phyloP scores from a whole-genome alignment of 2,113 vertebrate genomes.

The Ceyx cyanopectus region DNA sequence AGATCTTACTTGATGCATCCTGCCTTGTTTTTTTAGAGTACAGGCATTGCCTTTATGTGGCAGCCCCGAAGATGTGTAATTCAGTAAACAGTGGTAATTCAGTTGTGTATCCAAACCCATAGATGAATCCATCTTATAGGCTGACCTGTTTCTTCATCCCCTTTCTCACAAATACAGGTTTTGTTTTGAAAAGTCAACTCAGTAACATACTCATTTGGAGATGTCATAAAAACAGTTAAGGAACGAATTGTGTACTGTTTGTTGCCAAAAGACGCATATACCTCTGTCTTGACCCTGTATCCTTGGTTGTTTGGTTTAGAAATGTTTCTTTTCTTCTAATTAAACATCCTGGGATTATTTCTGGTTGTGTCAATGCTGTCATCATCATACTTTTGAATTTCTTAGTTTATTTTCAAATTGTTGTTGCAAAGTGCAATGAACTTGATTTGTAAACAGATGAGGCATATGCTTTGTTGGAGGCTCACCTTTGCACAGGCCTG shows the following conservation, averaged over 20 bases:
- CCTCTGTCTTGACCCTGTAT: background rate
- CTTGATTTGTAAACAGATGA: background rate
- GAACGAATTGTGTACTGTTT: background rate
- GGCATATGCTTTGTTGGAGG: background rate
- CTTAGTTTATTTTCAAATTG: background rate
- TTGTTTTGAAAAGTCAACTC: background rate
- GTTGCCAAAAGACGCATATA: background rate
- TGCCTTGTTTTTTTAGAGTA: background rate
- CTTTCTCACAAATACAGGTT: background rate
- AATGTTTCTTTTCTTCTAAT: slow-evolving; percentile 16
- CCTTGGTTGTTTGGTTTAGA: background rate
- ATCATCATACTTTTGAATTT: background rate
- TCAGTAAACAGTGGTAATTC: background rate
- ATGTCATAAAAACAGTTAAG: background rate
- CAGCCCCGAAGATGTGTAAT: background rate
- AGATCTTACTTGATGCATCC: background rate
- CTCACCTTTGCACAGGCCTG: background rate
- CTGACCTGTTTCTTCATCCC: background rate
- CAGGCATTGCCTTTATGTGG: background rate
- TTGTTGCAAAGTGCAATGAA: background rate
- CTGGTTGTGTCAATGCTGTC: background rate
- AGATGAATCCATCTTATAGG: background rate
- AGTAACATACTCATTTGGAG: background rate
- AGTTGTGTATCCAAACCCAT: background rate
- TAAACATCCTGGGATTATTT: background rate